phyloP scores from a whole-genome alignment of 2,113 vertebrate genomes.

The Indri indri region DNA sequence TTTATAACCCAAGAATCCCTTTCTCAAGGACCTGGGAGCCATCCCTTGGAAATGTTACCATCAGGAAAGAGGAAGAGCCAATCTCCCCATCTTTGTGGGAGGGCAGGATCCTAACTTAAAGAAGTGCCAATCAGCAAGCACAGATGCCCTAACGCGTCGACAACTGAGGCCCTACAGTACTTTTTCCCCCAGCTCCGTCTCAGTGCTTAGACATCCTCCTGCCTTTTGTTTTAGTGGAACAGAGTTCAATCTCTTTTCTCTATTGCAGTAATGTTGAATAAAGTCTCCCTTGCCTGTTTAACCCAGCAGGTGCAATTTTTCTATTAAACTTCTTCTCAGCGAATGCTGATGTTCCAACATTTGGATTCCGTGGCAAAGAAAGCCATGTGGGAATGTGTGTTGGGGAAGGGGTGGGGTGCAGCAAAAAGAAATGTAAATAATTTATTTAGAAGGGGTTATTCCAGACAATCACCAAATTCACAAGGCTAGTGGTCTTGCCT shows the following conservation, averaged over 20 bases:
- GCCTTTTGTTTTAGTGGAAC: background rate
- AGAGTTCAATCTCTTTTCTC: background rate
- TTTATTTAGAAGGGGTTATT: background rate
- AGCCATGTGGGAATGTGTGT: fast-evolving
- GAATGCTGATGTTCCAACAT: background rate
- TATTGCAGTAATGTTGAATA: background rate
- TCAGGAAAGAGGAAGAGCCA: background rate
- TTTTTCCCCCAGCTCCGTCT: background rate
- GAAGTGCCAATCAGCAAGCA: background rate
- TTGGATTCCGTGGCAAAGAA: background rate
- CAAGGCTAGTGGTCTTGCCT: background rate
- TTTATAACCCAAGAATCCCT: background rate
- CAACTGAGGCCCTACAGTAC: too few relatives aligned
- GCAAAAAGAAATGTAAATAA: background rate
- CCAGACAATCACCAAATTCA: background rate
- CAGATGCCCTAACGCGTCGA: too few relatives aligned
- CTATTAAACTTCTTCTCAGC: background rate
- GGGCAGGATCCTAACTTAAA: background rate
- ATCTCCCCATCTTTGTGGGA: background rate
- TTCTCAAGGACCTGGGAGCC: background rate
- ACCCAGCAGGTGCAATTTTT: background rate
- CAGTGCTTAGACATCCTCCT: background rate
- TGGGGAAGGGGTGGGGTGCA: background rate
- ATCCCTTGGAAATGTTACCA: background rate
- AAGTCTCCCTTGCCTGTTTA: background rate